These are phyloP conservation scores for Thunnus thynnus DNA, from an alignment of 2,113 vertebrate genomes.

Conservation along the genomic window DNA sequence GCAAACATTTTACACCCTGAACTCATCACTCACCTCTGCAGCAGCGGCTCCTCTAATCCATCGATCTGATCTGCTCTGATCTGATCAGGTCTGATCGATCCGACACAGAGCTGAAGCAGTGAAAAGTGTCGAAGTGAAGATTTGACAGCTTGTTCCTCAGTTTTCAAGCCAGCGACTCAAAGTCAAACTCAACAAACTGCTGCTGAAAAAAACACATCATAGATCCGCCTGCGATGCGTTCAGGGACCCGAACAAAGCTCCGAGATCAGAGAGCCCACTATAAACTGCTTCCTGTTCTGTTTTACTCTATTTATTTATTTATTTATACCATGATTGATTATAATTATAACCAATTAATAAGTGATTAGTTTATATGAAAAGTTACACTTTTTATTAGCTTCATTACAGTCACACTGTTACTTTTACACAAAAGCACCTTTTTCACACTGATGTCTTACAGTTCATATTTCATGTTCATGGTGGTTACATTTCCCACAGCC, in stretches of 20 bases:
- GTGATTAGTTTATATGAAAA: no score
- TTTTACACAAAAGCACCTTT: no score
- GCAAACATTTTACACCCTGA: neutral
- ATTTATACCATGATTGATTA: no score
- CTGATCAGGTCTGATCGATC: slow-evolving; percentile 5
- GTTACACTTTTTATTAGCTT: no score
- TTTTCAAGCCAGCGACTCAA: neutral
- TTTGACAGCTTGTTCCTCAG: neutral
- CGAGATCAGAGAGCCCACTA: neutral
- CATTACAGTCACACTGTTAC: no score
- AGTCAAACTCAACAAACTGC: slow-evolving; percentile 33
- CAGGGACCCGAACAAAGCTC: slow-evolving; percentile 10
- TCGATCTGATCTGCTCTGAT: slow-evolving; percentile 14
- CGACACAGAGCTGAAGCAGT: neutral
- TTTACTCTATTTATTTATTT: neutral
- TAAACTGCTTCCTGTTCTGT: neutral
- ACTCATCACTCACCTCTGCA: slow-evolving; percentile 43
- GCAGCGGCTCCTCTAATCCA: slow-evolving; percentile 41
- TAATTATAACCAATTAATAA: no score
- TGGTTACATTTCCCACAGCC: neutral
- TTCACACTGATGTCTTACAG: no score
- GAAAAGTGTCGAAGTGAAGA: neutral
- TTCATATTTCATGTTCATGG: no score
- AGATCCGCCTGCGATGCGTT: slow-evolving; percentile 62
- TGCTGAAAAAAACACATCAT: neutral